Evolutionary conservation across 2,888 invertebrate genomes (phyloP).

Genomic region (Drosophila stalkeri): DNA sequence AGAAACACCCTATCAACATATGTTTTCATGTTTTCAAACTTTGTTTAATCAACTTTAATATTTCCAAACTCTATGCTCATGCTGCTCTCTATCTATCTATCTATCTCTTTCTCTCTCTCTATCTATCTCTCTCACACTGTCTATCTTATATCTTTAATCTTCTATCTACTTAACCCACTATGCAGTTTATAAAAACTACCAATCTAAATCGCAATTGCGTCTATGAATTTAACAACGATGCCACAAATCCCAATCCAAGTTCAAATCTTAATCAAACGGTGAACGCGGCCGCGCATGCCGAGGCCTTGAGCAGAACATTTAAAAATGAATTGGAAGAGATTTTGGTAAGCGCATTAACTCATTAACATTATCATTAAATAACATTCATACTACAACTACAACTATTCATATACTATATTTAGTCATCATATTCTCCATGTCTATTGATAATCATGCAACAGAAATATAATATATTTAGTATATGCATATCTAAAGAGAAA

Average conservation of each 20-base stretch:
- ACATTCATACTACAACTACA: constrained; percentile 11
- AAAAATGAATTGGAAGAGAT: constrained; percentile 81
- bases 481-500: neutral
- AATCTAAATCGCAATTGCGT: constrained; percentile 82
- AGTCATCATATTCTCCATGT: neutral
- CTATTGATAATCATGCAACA: neutral
- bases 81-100: neutral
- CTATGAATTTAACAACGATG: constrained; percentile 80
- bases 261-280: constrained; percentile 71
- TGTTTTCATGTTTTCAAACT: constrained; percentile 1
- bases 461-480: too few species aligned
- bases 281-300: constrained; percentile 72
- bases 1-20: constrained; percentile 11
- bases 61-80: constrained; percentile 14
- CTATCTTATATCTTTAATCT: constrained; percentile 43
- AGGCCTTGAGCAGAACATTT: constrained; percentile 78
- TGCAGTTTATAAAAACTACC: constrained; percentile 82
- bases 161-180: constrained; percentile 50
- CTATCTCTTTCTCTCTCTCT: constrained; percentile 30
- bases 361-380: constrained; percentile 13
- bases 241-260: constrained; percentile 68
- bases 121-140: neutral
- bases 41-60: neutral
- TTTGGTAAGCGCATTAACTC: constrained; percentile 69
- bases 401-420: constrained; percentile 15